phyloP scores from a whole-genome alignment of 2,888 invertebrate genomes.

The Amiota minor region DNA sequence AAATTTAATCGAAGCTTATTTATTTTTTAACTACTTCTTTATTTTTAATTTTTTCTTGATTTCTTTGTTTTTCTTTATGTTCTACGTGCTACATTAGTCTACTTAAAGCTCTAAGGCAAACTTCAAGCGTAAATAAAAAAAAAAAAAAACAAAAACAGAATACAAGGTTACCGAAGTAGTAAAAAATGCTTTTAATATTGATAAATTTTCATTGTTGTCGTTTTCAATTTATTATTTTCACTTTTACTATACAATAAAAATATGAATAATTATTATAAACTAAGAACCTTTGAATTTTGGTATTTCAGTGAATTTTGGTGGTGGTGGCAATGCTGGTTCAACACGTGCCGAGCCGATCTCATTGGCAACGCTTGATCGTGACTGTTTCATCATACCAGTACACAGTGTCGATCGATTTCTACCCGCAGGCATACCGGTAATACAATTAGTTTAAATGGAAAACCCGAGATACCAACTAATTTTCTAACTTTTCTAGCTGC shows the following conservation, averaged over 20 bases:
- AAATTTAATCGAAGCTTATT: neutral
- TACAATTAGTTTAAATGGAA: constrained; percentile 3
- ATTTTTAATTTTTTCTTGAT: neutral
- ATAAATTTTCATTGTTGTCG: neutral
- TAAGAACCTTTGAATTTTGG: neutral
- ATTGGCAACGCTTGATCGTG: constrained; percentile 86
- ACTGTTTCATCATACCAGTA: constrained; percentile 94
- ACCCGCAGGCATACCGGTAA: constrained; percentile 90
- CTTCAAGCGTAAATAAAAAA: neutral
- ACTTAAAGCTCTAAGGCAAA: neutral
- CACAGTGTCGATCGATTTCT: constrained; percentile 90
- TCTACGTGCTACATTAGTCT: neutral
- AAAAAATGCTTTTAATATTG: neutral
- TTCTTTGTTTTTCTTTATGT: neutral
- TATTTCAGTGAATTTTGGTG: constrained; percentile 68
- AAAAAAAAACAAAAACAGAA: no score
- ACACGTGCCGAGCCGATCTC: constrained; percentile 80
- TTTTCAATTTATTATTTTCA: constrained; percentile 1
- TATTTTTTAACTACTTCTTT: neutral
- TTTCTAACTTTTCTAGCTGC: constrained; percentile 72
- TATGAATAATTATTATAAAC: neutral
- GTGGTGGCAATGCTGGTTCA: constrained; percentile 56
- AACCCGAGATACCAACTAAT: neutral
- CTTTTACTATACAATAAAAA: neutral
- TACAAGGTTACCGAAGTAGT: constrained; percentile 15